Conservation (phyloP, 2,113 vertebrate species). For the Corvus hawaiiensis region DNA sequence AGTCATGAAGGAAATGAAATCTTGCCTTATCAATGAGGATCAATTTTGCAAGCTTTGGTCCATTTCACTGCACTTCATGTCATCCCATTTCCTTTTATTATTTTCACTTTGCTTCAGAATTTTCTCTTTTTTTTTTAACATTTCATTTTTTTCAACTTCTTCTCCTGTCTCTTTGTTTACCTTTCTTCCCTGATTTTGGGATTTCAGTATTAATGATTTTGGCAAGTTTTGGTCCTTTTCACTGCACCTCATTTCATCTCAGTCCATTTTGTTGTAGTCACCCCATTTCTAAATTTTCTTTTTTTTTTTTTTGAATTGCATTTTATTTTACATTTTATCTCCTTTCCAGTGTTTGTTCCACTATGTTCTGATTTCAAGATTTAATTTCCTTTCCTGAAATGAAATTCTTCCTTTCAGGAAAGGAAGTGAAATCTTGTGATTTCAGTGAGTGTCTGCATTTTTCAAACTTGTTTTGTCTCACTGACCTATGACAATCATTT, state of each 20-base stretch:
- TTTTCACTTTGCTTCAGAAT: not conserved
- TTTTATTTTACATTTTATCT: not conserved
- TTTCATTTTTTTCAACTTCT: not conserved
- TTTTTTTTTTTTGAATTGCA: not conserved
- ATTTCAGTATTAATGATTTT: not conserved
- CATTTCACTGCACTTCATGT: not conserved
- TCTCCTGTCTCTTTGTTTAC: not conserved
- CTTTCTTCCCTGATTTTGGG: not conserved
- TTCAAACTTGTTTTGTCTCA: not conserved
- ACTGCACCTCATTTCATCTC: not conserved
- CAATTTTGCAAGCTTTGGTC: not conserved
- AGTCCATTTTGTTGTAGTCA: not conserved
- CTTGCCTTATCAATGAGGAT: not conserved
- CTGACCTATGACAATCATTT: not conserved
- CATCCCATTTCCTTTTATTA: not conserved
- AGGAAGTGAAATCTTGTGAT: not conserved
- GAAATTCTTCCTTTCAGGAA: no score
- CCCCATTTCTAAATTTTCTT: not conserved
- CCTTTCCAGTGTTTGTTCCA: not conserved
- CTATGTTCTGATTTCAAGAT: not conserved
- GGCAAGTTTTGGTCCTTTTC: not conserved
- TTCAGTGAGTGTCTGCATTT: not conserved
- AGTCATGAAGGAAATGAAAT: not conserved
- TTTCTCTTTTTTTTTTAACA: not conserved
- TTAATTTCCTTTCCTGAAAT: no score